These are phyloP conservation scores for Eciton burchellii DNA, from an alignment of 1,140 invertebrate species.

Conservation along the genomic window DNA sequence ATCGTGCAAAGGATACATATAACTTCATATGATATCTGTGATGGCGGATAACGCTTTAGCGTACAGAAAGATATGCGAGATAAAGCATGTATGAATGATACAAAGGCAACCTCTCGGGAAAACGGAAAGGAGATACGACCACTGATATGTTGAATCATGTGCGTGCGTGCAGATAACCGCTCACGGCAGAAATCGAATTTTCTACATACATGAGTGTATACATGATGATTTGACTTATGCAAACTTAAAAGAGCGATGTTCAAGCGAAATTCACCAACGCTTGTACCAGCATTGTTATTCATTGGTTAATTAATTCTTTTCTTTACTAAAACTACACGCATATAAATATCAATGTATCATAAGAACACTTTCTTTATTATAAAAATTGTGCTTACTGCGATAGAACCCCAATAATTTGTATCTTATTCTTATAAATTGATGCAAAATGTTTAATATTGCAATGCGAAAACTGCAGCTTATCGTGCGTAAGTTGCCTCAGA, in stretches of 20 bases:
- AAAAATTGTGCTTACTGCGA: not conserved
- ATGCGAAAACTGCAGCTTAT: not conserved
- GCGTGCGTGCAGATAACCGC: not conserved
- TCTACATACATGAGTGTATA: slow-evolving; percentile 6
- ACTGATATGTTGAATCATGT: not conserved
- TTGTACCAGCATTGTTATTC: not conserved
- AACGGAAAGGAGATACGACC: slow-evolving; percentile 41
- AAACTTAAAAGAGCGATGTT: slow-evolving; percentile 39
- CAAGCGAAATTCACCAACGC: slow-evolving; percentile 21
- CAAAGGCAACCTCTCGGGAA: slow-evolving; percentile 4
- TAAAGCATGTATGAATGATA: slow-evolving; percentile 50
- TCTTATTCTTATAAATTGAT: too few relatives aligned
- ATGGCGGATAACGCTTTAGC: not conserved
- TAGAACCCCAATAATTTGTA: not conserved
- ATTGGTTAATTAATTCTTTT: slow-evolving; percentile 36
- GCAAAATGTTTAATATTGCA: too few relatives aligned
- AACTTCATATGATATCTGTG: slow-evolving; percentile 32
- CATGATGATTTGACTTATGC: slow-evolving; percentile 9
- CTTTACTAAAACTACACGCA: not conserved
- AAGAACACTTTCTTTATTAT: not conserved
- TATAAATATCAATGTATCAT: not conserved
- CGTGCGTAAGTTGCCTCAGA: not conserved
- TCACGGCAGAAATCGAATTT: slow-evolving; percentile 51
- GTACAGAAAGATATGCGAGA: slow-evolving; percentile 11
- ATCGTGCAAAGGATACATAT: not conserved